Base-by-base conservation (phyloP, 2,113 vertebrate species). In the Phalacrocorax pelagicus region DNA sequence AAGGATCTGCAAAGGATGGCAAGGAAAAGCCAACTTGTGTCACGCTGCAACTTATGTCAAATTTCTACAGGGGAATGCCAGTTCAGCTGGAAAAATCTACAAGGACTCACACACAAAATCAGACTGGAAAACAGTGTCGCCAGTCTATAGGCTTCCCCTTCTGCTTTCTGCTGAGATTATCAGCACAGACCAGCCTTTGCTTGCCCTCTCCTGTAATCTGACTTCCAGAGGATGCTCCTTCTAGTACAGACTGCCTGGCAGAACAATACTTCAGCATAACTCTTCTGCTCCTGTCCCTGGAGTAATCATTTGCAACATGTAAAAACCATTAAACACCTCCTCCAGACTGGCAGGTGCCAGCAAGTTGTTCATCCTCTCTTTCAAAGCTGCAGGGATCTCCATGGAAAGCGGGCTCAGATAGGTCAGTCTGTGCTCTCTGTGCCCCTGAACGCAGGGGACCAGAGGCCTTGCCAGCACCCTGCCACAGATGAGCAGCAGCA, bases 281-380 rank as follows among this genome's bases (percentile, higher is more conserved):
- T 47, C 27, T 44, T 52, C 73, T 85, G 58, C 51, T 75, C 30
- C 63, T 42, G 27, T 30, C 86, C 58, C 84, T 22, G 44, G 8
- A 61, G 55, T 21, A 19, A 63, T 59, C 15, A 61, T 46, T 27
- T 92, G 40, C 66, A 86, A 58, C 55, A 51, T 7, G 3, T 34
- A 69, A 65, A 75, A 84, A 2, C 20, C 57, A 51, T 47, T 36
- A 62, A 58, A 54, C 67, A 42, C 55, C 81, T 95, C 67, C 49
- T 58, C 65, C 89, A 80, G 93, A 87, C 40, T 36, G 86, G 73
- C 61, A 91, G 84, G 65, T 67, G 81, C 83, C 91, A 63, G 57
- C 0, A 5, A 71, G 44, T 29, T 34, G 59, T 52, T 91, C 79
- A 19, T 5, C 51, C 51, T 65, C 83, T 69, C 52, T 65, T 38